Evolutionary conservation across 2,113 vertebrate genomes (phyloP).

Genomic region (Condylura cristata): DNA sequence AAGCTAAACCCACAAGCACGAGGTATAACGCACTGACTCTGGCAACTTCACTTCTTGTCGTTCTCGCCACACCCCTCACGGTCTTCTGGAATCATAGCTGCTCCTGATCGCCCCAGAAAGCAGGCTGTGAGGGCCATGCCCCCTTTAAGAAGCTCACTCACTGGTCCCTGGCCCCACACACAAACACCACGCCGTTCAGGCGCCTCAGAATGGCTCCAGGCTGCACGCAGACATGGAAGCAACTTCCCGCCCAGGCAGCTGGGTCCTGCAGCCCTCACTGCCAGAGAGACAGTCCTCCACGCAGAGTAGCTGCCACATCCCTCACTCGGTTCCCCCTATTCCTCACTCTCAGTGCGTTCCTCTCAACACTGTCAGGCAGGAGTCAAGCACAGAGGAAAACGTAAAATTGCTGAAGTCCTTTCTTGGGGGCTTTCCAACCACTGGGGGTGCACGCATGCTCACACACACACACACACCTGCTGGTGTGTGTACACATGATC

Average conservation of each 20-base stretch:
- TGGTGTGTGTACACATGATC: neutral
- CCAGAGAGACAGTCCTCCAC: neutral
- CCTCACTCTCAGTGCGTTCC: too few relatives aligned
- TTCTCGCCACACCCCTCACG: neutral
- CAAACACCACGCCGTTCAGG: neutral
- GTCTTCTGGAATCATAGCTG: neutral
- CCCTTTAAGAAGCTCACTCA: too few relatives aligned
- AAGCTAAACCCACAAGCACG: neutral
- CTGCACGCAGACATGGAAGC: fast-evolving
- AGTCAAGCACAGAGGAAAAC: neutral
- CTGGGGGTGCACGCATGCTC: fast-evolving
- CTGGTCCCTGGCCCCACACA: neutral
- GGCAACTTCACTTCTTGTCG: neutral
- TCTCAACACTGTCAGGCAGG: neutral
- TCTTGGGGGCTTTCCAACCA: neutral
- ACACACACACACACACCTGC: neutral
- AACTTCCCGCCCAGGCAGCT: neutral
- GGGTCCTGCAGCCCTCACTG: too few relatives aligned
- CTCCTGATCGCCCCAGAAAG: neutral
- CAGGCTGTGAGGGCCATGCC: neutral
- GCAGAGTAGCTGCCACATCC: fast-evolving
- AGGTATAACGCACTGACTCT: fast-evolving
- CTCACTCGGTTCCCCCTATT: fast-evolving
- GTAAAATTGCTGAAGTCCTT: neutral
- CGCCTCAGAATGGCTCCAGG: neutral